phyloP scores from a whole-genome alignment of 1,140 invertebrate genomes.

The Drosophila equinoxialis region DNA sequence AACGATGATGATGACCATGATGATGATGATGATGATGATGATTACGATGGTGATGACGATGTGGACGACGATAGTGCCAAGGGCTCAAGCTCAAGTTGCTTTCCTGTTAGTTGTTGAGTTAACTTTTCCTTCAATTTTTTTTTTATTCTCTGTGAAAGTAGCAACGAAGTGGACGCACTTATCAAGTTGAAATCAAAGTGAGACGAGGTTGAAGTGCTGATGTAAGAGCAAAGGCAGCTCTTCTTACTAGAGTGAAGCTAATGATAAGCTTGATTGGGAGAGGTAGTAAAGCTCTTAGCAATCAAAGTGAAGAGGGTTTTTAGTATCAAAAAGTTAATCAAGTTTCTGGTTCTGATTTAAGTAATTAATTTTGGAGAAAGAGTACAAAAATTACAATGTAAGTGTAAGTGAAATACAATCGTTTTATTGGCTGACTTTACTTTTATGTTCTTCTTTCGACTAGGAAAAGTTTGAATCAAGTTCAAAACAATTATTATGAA shows the following conservation, averaged over 20 bases:
- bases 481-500: too few species aligned
- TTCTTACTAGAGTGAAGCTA: constrained; percentile 14
- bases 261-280: constrained; percentile 10
- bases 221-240: constrained; percentile 25
- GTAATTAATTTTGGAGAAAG: not conserved
- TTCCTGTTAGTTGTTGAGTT: constrained; percentile 47
- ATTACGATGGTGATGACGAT: not conserved
- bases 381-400: not conserved
- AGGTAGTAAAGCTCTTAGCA: constrained; percentile 4
- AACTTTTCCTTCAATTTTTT: constrained; percentile 30
- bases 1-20: not conserved
- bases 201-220: constrained; percentile 32
- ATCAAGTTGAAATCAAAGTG: constrained; percentile 33
- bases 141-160: constrained; percentile 1
- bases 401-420: not conserved
- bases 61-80: not conserved
- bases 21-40: constrained; percentile 23
- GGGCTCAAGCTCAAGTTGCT: constrained; percentile 31
- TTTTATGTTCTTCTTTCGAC: not conserved
- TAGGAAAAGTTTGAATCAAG: too few species aligned
- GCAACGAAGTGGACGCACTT: constrained; percentile 40
- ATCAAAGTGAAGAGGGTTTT: constrained; percentile 4
- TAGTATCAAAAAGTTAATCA: constrained; percentile 12
- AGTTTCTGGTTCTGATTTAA: not conserved
- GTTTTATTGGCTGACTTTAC: not conserved